These are phyloP conservation scores for Puntigrus tetrazona DNA, from an alignment of 2,113 vertebrate species.

Conservation along the genomic window DNA sequence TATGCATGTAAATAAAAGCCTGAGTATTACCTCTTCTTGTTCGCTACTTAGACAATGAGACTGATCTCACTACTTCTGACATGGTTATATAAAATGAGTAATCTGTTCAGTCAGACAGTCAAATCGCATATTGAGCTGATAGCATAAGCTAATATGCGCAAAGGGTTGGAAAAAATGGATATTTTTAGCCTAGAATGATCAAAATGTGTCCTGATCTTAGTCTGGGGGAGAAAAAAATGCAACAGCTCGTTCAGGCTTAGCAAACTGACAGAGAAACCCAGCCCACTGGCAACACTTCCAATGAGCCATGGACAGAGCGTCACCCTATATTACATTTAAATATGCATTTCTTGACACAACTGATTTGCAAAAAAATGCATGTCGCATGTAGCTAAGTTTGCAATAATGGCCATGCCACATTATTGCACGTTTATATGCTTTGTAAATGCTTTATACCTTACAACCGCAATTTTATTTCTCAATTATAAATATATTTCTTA, in stretches of 20 bases:
- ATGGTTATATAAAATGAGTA: conserved; percentile 36
- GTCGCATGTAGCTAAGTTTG: not conserved
- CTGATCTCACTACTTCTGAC: conserved; percentile 34
- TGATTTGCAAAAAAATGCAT: conserved; percentile 16
- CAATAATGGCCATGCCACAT: not conserved
- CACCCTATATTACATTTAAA: not conserved
- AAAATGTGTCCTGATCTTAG: conserved; percentile 40
- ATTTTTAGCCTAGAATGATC: conserved; percentile 43
- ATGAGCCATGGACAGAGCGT: conserved; percentile 14
- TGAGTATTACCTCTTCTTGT: not conserved
- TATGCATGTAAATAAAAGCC: not conserved
- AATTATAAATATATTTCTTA: not conserved
- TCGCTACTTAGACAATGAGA: not conserved
- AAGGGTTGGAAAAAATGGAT: not conserved
- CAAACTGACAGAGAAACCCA: conserved; percentile 33
- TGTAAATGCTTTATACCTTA: not conserved
- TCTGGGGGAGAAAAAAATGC: not conserved
- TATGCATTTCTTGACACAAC: not conserved
- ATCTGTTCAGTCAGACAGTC: conserved; percentile 45
- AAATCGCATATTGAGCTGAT: conserved; percentile 39
- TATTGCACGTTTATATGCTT: not conserved
- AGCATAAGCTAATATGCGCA: conserved; percentile 36
- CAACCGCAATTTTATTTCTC: not conserved
- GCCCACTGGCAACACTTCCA: conserved; percentile 33
- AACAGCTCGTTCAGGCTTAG: conserved; percentile 32